Conservation (phyloP, 2,113 vertebrate species). For the Cranoglanis bouderius region DNA sequence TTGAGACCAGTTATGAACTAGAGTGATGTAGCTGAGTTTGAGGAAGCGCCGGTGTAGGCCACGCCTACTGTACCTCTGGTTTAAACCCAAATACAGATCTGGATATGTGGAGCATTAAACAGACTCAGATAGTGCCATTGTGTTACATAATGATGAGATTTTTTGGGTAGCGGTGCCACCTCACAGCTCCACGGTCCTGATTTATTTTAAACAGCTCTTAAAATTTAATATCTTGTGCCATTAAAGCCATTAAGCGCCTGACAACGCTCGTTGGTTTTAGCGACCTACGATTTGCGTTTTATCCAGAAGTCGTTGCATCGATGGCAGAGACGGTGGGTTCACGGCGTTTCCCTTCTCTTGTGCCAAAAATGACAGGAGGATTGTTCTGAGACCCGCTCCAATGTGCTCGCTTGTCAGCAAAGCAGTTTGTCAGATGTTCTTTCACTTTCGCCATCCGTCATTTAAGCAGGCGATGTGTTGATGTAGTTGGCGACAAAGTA, state of each 20-base stretch:
- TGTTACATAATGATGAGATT: neutral
- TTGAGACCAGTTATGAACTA: neutral
- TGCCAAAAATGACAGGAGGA: constrained; percentile 69
- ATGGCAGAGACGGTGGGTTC: constrained; percentile 44
- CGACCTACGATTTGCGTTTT: neutral
- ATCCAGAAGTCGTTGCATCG: neutral
- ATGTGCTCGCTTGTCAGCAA: constrained; percentile 50
- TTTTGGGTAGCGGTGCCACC: neutral
- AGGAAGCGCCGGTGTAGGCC: neutral
- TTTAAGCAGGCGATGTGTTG: constrained; percentile 41
- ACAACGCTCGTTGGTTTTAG: neutral
- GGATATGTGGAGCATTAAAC: neutral
- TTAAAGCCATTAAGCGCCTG: neutral
- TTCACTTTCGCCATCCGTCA: constrained; percentile 43
- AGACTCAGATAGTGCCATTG: no score
- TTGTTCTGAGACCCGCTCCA: constrained; percentile 59
- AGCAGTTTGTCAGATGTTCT: constrained; percentile 37
- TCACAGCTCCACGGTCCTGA: neutral
- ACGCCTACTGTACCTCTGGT: neutral
- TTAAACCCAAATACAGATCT: neutral
- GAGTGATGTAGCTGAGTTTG: neutral
- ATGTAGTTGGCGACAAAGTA: constrained; percentile 21
- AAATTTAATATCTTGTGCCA: neutral
- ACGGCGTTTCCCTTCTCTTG: constrained; percentile 65
- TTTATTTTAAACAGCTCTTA: neutral